Conservation (phyloP, 1,140 invertebrate genomes). For the Drosophila carrolli region DNA sequence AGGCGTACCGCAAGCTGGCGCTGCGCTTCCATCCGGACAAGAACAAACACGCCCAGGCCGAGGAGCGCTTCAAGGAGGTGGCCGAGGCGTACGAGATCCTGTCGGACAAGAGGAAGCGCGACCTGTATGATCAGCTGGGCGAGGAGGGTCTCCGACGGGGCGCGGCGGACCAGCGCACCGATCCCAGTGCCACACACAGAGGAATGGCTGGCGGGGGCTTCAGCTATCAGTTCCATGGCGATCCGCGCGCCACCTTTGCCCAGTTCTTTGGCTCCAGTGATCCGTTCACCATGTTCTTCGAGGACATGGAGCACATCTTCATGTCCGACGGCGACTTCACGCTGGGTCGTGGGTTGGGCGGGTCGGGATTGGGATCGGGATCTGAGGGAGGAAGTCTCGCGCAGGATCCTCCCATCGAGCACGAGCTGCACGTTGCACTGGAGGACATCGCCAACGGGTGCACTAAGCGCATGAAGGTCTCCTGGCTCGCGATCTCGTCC, state of each 20-base stretch:
- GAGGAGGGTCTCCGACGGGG: not conserved
- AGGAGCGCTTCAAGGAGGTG: not conserved
- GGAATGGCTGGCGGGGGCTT: not conserved
- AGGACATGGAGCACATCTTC: not conserved
- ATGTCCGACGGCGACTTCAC: not conserved
- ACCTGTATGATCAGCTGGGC: not conserved
- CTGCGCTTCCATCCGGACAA: conserved; percentile 4
- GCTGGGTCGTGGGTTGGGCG: not conserved
- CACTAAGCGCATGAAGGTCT: not conserved
- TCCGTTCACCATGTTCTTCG: not conserved
- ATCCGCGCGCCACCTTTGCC: not conserved
- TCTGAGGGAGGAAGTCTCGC: not conserved
- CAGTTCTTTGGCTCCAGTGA: not conserved
- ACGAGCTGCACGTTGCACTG: not conserved
- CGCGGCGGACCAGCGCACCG: not conserved
- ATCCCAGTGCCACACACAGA: not conserved
- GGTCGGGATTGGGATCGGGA: not conserved
- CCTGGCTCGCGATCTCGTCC: not conserved
- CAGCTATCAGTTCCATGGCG: not conserved
- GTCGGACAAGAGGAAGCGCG: not conserved
- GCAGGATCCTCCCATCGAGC: not conserved
- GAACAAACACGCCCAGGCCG: not conserved
- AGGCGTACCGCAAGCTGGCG: not conserved
- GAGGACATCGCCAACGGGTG: not conserved
- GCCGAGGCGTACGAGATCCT: not conserved